Conservation (phyloP, 2,113 vertebrate species). For the Syngnathus typhle region DNA sequence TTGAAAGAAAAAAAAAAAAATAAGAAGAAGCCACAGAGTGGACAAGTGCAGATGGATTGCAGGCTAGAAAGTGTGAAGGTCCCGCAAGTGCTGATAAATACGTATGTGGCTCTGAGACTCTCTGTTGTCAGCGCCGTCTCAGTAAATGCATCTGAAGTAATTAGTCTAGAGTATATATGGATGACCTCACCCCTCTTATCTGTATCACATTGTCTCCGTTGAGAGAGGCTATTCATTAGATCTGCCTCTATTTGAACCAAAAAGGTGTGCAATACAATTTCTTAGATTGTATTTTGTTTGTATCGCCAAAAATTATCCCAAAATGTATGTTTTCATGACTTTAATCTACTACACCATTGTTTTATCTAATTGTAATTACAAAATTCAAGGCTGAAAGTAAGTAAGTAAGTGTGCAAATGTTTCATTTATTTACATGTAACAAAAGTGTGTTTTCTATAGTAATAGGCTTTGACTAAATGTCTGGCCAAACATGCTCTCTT, state of each 20-base stretch:
- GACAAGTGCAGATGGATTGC: constrained; percentile 68
- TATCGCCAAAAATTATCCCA: constrained; percentile 15
- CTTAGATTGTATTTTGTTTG: constrained; percentile 15
- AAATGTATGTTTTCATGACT: constrained; percentile 22
- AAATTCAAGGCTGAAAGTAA: neutral
- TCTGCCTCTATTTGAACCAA: constrained; percentile 29
- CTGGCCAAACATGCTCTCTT: constrained; percentile 2
- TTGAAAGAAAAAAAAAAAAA: constrained; percentile 25
- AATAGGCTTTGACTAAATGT: constrained; percentile 14
- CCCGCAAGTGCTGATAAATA: constrained; percentile 67
- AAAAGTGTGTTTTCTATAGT: neutral
- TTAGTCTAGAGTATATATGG: constrained; percentile 65
- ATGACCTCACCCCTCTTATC: constrained; percentile 54
- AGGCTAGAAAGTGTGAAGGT: constrained; percentile 57
- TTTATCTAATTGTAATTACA: neutral
- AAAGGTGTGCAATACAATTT: constrained; percentile 10
- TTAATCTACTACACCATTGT: constrained; percentile 19
- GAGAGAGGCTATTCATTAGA: constrained; percentile 45
- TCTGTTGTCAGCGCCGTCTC: constrained; percentile 47
- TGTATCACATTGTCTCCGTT: constrained; percentile 51
- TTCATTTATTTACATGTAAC: neutral
- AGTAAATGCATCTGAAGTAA: constrained; percentile 66
- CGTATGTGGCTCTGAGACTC: constrained; percentile 59
- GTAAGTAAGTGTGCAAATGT: neutral
- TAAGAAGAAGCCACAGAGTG: constrained; percentile 51